Percentiles rank a stretch among this genome's conserved stretches.
These are phyloP conservation scores for Coluber constrictor DNA, from an alignment of 2,797 vertebrate species.

Conservation along the genomic window DNA sequence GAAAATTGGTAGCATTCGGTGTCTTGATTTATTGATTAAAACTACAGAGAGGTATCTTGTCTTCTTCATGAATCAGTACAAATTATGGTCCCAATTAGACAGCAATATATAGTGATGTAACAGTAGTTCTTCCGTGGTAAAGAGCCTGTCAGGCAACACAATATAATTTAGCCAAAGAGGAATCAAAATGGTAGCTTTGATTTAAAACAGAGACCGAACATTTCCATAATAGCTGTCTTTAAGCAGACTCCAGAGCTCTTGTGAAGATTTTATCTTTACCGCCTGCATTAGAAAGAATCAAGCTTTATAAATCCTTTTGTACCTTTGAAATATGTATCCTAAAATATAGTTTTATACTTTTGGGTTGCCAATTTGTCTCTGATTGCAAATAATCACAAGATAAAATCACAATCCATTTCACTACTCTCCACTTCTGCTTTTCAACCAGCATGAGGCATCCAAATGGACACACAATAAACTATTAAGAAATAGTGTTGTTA, in stretches of 20 bases:
- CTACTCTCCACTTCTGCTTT: neutral
- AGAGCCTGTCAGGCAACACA: slow-evolving; percentile 32
- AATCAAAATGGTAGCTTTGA: slow-evolving; percentile 26
- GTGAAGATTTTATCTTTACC: slow-evolving; percentile 7
- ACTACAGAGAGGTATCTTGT: slow-evolving; percentile 5
- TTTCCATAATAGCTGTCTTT: slow-evolving; percentile 38
- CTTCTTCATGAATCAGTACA: slow-evolving; percentile 1
- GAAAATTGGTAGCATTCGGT: slow-evolving; percentile 33
- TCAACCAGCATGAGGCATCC: neutral
- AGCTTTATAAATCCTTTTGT: neutral
- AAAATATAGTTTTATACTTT: neutral
- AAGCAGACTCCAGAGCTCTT: slow-evolving; percentile 9
- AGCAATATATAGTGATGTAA: slow-evolving; percentile 38
- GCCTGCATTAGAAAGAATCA: neutral
- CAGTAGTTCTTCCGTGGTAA: slow-evolving; percentile 46
- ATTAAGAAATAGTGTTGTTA: neutral
- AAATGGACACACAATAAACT: neutral
- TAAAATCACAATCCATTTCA: slow-evolving; percentile 12
- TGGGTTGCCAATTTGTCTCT: neutral
- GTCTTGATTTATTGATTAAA: slow-evolving; percentile 51
- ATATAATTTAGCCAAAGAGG: slow-evolving; percentile 19
- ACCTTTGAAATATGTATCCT: neutral
- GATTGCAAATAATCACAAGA: neutral
- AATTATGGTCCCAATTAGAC: slow-evolving; percentile 46
- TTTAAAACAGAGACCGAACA: slow-evolving; percentile 45